A percentile compares a stretch with the other conserved stretches of the same genome.
phyloP scores from a whole-genome alignment of 2,888 invertebrate genomes.

The Seladonia tumulorum region DNA sequence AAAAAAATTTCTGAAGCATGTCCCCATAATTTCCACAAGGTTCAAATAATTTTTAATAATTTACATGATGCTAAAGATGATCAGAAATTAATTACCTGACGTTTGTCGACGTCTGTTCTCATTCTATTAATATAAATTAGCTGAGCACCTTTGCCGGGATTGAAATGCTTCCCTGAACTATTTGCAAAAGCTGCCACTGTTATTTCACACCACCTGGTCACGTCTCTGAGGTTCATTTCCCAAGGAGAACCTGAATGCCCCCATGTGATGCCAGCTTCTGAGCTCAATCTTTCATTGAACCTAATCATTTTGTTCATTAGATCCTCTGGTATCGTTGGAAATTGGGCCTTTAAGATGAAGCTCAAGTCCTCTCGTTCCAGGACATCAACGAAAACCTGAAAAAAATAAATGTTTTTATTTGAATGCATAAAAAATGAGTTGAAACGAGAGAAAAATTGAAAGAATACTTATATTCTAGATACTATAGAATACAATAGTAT shows the following conservation, averaged over 20 bases:
- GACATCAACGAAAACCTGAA: constrained; percentile 87
- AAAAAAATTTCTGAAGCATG: background rate
- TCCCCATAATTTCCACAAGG: background rate
- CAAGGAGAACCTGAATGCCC: constrained; percentile 95
- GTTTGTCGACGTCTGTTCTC: constrained; percentile 91
- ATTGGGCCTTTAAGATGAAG: constrained; percentile 89
- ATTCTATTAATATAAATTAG: constrained; percentile 95
- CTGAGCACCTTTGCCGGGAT: constrained; percentile 88
- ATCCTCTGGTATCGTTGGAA: constrained; percentile 86
- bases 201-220: constrained; percentile 96
- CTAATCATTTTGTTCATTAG: constrained; percentile 90
- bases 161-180: constrained; percentile 65
- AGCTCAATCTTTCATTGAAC: constrained; percentile 90
- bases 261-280: constrained; percentile 89
- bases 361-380: constrained; percentile 80
- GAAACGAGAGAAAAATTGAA: no score
- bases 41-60: background rate
- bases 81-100: constrained; percentile 85
- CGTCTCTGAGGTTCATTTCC: constrained; percentile 98
- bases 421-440: no score
- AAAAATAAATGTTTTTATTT: background rate
- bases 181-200: constrained; percentile 83
- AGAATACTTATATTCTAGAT: no score
- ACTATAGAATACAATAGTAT: no score
- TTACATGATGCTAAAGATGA: background rate